Percentiles rank a stretch among this genome's conserved stretches.
These are phyloP conservation scores for Drosophila leontia DNA, from an alignment of 1,140 invertebrate genomes.

Conservation along the genomic window DNA sequence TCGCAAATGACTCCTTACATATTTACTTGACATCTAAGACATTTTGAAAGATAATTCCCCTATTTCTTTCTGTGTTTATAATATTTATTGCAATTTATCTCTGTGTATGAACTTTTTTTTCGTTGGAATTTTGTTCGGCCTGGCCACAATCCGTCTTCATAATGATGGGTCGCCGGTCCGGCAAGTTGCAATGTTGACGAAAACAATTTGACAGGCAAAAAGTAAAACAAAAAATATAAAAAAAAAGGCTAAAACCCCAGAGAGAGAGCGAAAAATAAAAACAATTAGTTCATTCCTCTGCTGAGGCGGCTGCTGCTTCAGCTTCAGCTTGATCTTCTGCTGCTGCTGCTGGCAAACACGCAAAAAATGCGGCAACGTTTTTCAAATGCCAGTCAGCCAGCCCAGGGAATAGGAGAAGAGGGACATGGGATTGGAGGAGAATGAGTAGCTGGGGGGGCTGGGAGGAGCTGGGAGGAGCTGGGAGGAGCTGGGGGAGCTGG, in stretches of 20 bases:
- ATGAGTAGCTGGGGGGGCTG: too few relatives aligned
- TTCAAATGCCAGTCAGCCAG: slow-evolving; percentile 68
- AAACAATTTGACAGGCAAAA: slow-evolving; percentile 42
- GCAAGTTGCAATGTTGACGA: slow-evolving; percentile 47
- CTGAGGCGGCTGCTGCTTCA: slow-evolving; percentile 1
- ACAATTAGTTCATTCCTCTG: slow-evolving; percentile 65
- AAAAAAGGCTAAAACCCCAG: background rate
- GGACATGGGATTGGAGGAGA: background rate
- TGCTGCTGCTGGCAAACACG: slow-evolving; percentile 48
- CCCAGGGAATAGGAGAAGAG: slow-evolving; percentile 1
- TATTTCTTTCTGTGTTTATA: background rate
- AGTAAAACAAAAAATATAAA: background rate
- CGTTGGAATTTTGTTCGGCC: slow-evolving; percentile 23
- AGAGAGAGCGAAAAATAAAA: slow-evolving; percentile 31
- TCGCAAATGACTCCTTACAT: too few relatives aligned
- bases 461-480: too few relatives aligned
- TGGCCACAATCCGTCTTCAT: slow-evolving; percentile 30
- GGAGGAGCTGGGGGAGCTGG: too few relatives aligned
- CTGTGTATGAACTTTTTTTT: slow-evolving; percentile 22
- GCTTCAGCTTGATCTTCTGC: slow-evolving; percentile 11
- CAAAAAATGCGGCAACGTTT: slow-evolving; percentile 80
- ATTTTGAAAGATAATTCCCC: background rate
- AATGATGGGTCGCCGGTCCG: slow-evolving; percentile 31
- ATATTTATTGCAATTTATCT: slow-evolving; percentile 1
- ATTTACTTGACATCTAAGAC: too few relatives aligned